Percentiles rank a stretch among this genome's conserved stretches.
These are phyloP conservation scores for Dorcus hopei DNA, from an alignment of 2,888 invertebrate species.

Conservation along the genomic window DNA sequence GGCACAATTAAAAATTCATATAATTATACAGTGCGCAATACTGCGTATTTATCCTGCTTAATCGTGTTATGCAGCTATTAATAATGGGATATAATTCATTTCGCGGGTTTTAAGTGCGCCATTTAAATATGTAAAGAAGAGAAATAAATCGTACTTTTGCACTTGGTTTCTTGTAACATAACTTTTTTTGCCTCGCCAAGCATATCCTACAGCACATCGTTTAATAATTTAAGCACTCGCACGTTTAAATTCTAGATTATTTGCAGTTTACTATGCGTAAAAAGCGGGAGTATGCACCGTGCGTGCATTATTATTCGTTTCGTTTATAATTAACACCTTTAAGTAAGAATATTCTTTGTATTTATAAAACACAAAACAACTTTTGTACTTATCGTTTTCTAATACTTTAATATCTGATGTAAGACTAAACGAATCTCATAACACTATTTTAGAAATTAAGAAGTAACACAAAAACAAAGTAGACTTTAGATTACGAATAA, in stretches of 20 bases:
- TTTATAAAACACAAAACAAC: no score
- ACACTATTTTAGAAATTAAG: no score
- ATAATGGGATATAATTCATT: constrained; percentile 9
- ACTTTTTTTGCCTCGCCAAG: constrained; percentile 11
- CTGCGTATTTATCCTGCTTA: neutral
- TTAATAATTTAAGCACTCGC: no score
- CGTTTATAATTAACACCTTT: no score
- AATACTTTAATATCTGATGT: no score
- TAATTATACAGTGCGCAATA: no score
- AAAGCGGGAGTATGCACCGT: neutral
- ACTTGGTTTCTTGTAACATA: constrained; percentile 4
- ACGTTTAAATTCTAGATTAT: neutral
- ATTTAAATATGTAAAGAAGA: constrained; percentile 9
- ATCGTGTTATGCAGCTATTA: constrained; percentile 6
- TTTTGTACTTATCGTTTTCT: no score
- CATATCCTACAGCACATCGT: neutral
- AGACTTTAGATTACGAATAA: no score
- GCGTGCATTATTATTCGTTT: neutral
- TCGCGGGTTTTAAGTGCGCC: neutral
- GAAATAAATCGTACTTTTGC: constrained; percentile 12
- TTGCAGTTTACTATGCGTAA: neutral
- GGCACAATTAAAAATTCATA: no score
- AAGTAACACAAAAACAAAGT: no score
- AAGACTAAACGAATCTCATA: no score
- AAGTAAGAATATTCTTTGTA: no score